Evolutionary conservation across 2,888 invertebrate species (phyloP).

Genomic region (Drosophila crucigera): DNA sequence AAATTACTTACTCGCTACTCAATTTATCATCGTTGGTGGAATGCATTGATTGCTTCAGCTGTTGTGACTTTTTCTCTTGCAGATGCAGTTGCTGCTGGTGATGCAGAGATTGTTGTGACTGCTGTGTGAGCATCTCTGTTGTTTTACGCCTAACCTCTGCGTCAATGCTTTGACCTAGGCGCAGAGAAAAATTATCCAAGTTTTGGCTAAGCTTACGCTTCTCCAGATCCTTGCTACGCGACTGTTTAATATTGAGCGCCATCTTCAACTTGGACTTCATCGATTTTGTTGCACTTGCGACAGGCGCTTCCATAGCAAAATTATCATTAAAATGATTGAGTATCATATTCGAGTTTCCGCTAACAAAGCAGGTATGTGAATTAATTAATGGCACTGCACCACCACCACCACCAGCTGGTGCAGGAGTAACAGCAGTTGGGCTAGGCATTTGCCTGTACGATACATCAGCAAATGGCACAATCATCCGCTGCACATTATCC

Average conservation of each 20-base stretch:
- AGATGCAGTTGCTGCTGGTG: slow-evolving; percentile 36
- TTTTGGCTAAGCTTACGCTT: slow-evolving; percentile 85
- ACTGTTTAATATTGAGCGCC: slow-evolving; percentile 50
- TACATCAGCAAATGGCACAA: slow-evolving; percentile 82
- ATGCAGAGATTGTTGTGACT: slow-evolving; percentile 46
- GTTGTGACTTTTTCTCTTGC: slow-evolving; percentile 34
- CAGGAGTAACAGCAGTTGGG: slow-evolving; percentile 6
- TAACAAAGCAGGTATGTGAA: slow-evolving; percentile 82
- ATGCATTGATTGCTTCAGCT: slow-evolving; percentile 72
- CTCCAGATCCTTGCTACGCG: slow-evolving; percentile 83
- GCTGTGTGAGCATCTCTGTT: slow-evolving; percentile 66
- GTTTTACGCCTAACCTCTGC: slow-evolving; percentile 70
- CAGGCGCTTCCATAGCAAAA: slow-evolving; percentile 60
- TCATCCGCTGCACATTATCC: slow-evolving; percentile 75
- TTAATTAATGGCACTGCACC: slow-evolving; percentile 64
- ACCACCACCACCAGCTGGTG: not conserved
- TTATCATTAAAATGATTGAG: slow-evolving; percentile 84
- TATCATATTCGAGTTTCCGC: slow-evolving; percentile 84
- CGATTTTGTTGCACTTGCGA: slow-evolving; percentile 22
- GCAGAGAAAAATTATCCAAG: slow-evolving; percentile 85
- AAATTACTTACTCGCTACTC: slow-evolving; percentile 72
- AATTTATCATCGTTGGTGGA: slow-evolving; percentile 82
- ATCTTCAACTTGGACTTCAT: slow-evolving; percentile 39
- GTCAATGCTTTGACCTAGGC: slow-evolving; percentile 82
- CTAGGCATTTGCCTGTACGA: slow-evolving; percentile 61